Evolutionary conservation across 2,888 invertebrate species (phyloP).

Genomic region (Apomyelois bistriatella): DNA sequence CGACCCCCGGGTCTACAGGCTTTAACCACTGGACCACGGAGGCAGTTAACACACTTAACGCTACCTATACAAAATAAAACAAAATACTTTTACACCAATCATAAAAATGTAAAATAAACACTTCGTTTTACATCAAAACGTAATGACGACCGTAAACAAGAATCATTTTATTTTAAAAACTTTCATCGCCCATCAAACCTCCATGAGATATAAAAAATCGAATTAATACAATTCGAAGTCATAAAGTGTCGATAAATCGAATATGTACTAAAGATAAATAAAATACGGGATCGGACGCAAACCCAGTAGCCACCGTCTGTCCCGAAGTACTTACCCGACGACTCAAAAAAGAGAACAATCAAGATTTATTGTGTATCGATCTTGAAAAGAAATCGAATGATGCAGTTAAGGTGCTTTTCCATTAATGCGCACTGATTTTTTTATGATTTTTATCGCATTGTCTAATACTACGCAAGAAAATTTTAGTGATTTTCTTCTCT

Average conservation of each 20-base stretch:
- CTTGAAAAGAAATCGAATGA: slow-evolving; percentile 59
- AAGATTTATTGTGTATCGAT: slow-evolving; percentile 71
- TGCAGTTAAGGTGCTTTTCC: slow-evolving; percentile 25
- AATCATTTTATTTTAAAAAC: slow-evolving; percentile 6
- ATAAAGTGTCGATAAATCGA: slow-evolving; percentile 54
- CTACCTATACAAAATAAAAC: too few relatives aligned
- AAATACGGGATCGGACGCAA: slow-evolving; percentile 44
- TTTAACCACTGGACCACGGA: too few relatives aligned
- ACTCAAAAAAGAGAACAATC: slow-evolving; percentile 44
- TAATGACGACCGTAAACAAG: not conserved
- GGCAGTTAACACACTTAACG: too few relatives aligned
- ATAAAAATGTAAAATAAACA: not conserved
- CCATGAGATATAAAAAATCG: slow-evolving; percentile 14
- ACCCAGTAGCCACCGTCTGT: slow-evolving; percentile 61
- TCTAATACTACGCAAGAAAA: too few relatives aligned
- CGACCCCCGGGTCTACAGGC: too few relatives aligned
- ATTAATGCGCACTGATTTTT: not conserved
- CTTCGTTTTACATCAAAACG: not conserved
- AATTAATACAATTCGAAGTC: slow-evolving; percentile 47
- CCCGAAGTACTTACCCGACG: slow-evolving; percentile 49
- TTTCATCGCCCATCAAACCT: slow-evolving; percentile 7
- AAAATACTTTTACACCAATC: not conserved
- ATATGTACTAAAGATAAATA: slow-evolving; percentile 38
- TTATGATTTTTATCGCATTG: not conserved
- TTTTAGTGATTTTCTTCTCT: too few relatives aligned